Conservation (phyloP, 2,888 invertebrate species). For the Mesorhabditis belari region DNA sequence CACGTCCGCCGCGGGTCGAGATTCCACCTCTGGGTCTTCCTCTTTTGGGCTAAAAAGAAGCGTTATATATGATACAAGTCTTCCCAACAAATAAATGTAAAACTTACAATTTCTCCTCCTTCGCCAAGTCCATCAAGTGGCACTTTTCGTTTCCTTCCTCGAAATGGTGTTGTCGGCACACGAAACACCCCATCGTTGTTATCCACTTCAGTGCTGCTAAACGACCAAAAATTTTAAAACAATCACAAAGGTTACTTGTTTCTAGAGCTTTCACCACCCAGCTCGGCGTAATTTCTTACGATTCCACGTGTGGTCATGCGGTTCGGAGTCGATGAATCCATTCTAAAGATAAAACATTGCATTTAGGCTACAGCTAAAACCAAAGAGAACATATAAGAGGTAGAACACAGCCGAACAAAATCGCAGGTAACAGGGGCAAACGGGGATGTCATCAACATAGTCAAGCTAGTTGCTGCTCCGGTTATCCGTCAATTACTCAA, state of each 20-base stretch:
- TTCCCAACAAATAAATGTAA: too few relatives aligned
- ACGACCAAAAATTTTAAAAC: not conserved
- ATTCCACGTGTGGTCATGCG: not conserved
- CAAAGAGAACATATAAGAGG: too few relatives aligned
- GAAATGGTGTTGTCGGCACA: conserved; percentile 24
- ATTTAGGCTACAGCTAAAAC: too few relatives aligned
- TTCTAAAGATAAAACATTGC: too few relatives aligned
- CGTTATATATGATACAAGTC: too few relatives aligned
- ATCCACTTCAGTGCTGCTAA: not conserved
- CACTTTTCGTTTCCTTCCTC: conserved; percentile 24
- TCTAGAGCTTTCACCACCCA: not conserved
- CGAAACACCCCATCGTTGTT: conserved; percentile 25
- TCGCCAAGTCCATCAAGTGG: not conserved
- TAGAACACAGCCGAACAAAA: too few relatives aligned
- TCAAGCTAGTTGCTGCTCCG: too few relatives aligned
- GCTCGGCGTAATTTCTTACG: not conserved
- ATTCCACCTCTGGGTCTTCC: conserved; percentile 27
- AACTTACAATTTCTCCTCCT: not conserved
- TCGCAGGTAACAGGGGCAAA: too few relatives aligned
- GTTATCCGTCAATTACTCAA: too few relatives aligned
- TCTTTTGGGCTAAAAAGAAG: conserved; percentile 24
- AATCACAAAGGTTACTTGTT: too few relatives aligned
- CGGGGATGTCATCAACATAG: too few relatives aligned
- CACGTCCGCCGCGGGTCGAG: conserved; percentile 8
- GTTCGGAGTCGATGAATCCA: not conserved